Evolutionary conservation across 2,888 invertebrate species (phyloP).

Genomic region (Erebia aethiops): DNA sequence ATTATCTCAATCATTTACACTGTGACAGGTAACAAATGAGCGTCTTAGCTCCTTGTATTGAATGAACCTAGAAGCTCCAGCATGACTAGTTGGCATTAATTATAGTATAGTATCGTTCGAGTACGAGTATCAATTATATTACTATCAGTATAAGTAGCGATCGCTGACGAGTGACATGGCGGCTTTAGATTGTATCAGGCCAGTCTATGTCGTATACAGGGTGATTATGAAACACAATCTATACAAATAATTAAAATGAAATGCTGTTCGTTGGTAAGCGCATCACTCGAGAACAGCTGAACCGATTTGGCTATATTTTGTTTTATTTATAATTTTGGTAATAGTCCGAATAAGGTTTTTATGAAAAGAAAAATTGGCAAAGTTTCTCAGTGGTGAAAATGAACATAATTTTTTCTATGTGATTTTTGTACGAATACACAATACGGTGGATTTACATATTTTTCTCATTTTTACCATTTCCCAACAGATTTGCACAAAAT

Average conservation of each 20-base stretch:
- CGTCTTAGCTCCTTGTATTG: slow-evolving; percentile 27
- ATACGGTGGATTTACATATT: no score
- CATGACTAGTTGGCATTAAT: slow-evolving; percentile 25
- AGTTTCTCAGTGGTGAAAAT: no score
- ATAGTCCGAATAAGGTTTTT: no score
- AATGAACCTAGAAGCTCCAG: slow-evolving; percentile 20
- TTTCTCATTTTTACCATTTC: no score
- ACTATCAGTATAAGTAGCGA: slow-evolving; percentile 18
- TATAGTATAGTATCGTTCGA: slow-evolving; percentile 18
- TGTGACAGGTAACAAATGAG: slow-evolving; percentile 32
- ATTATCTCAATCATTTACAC: slow-evolving; percentile 22
- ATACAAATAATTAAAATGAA: background rate
- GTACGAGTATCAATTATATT: slow-evolving; percentile 24
- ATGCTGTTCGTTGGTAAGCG: background rate
- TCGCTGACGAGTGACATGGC: slow-evolving; percentile 36
- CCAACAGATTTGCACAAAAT: no score
- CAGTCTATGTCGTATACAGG: slow-evolving; percentile 49
- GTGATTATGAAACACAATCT: slow-evolving; percentile 38
- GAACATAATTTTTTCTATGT: no score
- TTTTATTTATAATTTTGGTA: no score
- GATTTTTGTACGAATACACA: no score
- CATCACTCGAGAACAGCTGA: no score
- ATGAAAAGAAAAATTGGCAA: no score
- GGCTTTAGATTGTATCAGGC: slow-evolving; percentile 68
- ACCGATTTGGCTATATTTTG: no score